A percentile compares a stretch with the other conserved stretches of the same genome.
Evolutionary conservation across 30 jellyfish, hydroid and myxozoan species (phyloP).

Genomic region (Morbakka virulenta): DNA sequence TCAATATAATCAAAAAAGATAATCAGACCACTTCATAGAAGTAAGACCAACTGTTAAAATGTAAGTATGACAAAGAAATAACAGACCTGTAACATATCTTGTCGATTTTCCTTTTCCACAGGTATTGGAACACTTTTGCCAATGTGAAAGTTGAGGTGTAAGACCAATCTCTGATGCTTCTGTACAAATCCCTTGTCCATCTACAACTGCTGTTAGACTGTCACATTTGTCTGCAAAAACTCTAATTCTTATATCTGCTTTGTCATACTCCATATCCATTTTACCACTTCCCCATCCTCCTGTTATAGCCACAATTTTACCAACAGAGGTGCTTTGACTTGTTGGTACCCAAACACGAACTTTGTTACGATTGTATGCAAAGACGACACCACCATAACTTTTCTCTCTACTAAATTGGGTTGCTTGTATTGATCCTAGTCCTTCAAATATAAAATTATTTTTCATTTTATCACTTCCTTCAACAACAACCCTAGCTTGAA

Average conservation of each 20-base stretch:
- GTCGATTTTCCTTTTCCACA: constrained; percentile 66
- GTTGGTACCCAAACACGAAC: constrained; percentile 93
- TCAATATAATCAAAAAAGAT: no score
- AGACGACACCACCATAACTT: constrained; percentile 80
- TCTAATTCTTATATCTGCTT: constrained; percentile 59
- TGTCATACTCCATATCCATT: constrained; percentile 29
- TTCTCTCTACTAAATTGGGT: constrained; percentile 39
- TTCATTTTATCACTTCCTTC: constrained; percentile 7
- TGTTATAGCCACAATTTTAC: constrained; percentile 62
- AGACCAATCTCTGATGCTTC: constrained; percentile 58
- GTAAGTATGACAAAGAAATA: no score
- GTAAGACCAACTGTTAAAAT: no score
- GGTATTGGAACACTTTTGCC: constrained; percentile 84
- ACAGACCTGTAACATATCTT: constrained; percentile 57
- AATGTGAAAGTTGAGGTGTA: constrained; percentile 52
- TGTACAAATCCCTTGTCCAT: constrained; percentile 85
- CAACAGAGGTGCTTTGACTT: constrained; percentile 53
- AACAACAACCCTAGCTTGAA: constrained; percentile 47
- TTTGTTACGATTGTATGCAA: constrained; percentile 72
- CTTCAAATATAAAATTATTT: constrained; percentile 67
- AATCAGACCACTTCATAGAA: no score
- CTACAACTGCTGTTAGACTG: constrained; percentile 38
- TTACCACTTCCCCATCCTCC: constrained; percentile 89
- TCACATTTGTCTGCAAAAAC: constrained; percentile 72
- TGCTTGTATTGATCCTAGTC: constrained; percentile 81